phyloP scores from a whole-genome alignment of 2,113 vertebrate species.

The Hymenochirus boettgeri region DNA sequence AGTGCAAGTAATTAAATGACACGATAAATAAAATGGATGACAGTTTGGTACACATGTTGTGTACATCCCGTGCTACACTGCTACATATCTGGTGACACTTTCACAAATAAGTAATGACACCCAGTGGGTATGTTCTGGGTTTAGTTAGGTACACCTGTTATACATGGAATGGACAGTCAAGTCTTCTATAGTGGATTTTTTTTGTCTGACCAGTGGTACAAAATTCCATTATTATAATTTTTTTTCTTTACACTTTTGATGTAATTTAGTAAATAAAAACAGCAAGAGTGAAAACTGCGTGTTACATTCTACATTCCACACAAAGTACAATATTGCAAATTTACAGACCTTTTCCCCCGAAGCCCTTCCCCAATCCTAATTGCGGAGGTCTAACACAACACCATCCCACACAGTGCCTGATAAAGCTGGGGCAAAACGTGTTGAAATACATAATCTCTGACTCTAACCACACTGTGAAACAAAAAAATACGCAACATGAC shows the following conservation, averaged over 20 bases:
- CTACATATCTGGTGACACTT: background rate
- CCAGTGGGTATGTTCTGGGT: too few relatives aligned
- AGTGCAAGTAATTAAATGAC: too few relatives aligned
- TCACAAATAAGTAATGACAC: background rate
- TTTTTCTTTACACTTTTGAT: background rate
- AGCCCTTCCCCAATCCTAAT: conserved; percentile 45
- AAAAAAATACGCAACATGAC: conserved; percentile 41
- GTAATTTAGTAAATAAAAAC: too few relatives aligned
- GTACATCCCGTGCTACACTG: too few relatives aligned
- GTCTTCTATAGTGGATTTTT: background rate
- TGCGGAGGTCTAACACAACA: conserved; percentile 51
- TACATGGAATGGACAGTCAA: too few relatives aligned
- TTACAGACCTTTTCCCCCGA: conserved; percentile 53
- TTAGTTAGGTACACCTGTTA: too few relatives aligned
- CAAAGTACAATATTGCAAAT: conserved; percentile 58
- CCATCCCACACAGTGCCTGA: conserved; percentile 75
- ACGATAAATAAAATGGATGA: too few relatives aligned
- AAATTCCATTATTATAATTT: background rate
- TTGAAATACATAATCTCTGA: conserved; percentile 55
- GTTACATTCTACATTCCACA: conserved; percentile 77
- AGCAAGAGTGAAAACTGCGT: conserved; percentile 53
- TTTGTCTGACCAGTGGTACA: background rate
- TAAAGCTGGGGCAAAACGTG: conserved; percentile 66
- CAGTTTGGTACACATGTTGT: too few relatives aligned
- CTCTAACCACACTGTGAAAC: conserved; percentile 47